Percentiles rank a stretch among this genome's conserved stretches.
Evolutionary conservation across 1,140 invertebrate species (phyloP).

Genomic region (Zeugodacus cucurbitae): DNA sequence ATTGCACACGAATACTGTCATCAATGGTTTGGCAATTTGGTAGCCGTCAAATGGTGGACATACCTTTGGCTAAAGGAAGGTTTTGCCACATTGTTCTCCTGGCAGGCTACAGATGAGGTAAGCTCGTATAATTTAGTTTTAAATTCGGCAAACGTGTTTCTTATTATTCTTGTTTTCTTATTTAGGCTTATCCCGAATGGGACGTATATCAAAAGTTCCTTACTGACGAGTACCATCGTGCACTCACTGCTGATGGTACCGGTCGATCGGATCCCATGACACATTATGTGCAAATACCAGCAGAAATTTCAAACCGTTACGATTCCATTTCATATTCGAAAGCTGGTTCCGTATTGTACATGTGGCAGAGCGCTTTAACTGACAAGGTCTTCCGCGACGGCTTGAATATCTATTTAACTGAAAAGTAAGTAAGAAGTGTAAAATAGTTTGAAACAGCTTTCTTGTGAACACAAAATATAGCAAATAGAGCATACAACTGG

Average conservation of each 20-base stretch:
- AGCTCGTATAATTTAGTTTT: neutral
- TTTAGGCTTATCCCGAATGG: conserved; percentile 73
- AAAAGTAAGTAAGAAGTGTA: conserved; percentile 69
- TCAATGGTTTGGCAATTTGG: conserved; percentile 77
- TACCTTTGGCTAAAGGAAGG: conserved; percentile 73
- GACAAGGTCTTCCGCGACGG: conserved; percentile 85
- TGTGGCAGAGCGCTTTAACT: conserved; percentile 93
- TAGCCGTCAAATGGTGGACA: conserved; percentile 73
- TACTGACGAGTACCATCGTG: conserved; percentile 74
- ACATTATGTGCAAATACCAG: conserved; percentile 75
- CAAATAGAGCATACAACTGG: too few species aligned
- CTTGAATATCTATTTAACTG: conserved; percentile 79
- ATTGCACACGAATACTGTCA: conserved; percentile 75
- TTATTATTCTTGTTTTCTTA: neutral
- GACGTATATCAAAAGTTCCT: conserved; percentile 85
- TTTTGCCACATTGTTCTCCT: conserved; percentile 67
- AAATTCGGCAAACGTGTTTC: neutral
- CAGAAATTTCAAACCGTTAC: conserved; percentile 80
- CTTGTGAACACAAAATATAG: too few species aligned
- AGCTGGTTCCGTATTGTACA: conserved; percentile 81
- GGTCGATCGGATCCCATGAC: conserved; percentile 78
- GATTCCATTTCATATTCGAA: conserved; percentile 82
- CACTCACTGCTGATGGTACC: conserved; percentile 74
- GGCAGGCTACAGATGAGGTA: conserved; percentile 41
- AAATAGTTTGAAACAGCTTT: too few species aligned